Conservation (phyloP, 2,888 invertebrate species). For the Dryococelus australis region DNA sequence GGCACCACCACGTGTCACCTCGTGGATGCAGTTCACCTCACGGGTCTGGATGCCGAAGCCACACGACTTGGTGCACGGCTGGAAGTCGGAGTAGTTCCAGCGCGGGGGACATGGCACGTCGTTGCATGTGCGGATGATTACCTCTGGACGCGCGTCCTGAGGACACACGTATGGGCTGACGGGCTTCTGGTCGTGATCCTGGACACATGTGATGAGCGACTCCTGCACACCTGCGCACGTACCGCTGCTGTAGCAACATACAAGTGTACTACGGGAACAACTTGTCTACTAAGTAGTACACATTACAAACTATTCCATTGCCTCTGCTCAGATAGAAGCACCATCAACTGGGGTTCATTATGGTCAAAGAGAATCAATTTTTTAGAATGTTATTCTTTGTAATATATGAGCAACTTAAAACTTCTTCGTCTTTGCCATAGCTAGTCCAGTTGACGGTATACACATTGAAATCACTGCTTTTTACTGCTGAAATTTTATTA, state of each 20-base stretch:
- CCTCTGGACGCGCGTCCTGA: slow-evolving; percentile 86
- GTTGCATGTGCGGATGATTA: slow-evolving; percentile 88
- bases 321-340: too few relatives aligned
- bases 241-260: not conserved
- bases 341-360: too few relatives aligned
- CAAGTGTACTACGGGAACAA: too few relatives aligned
- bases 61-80: slow-evolving; percentile 88
- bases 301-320: too few relatives aligned
- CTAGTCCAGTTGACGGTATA: too few relatives aligned
- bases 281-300: too few relatives aligned
- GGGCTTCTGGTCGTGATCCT: slow-evolving; percentile 85
- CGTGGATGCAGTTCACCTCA: slow-evolving; percentile 88
- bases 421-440: too few relatives aligned
- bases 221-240: slow-evolving; percentile 69
- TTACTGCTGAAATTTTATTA: too few relatives aligned
- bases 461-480: too few relatives aligned
- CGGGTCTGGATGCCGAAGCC: slow-evolving; percentile 93
- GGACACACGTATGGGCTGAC: slow-evolving; percentile 89
- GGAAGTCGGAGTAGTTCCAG: slow-evolving; percentile 65
- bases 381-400: too few relatives aligned
- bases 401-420: too few relatives aligned
- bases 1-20: slow-evolving; percentile 84
- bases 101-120: slow-evolving; percentile 95
- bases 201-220: slow-evolving; percentile 85
- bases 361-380: too few relatives aligned